Percentiles rank a stretch among this genome's conserved stretches.
These are phyloP conservation scores for Epinephelus coioides DNA, from an alignment of 2,797 vertebrate genomes.

Conservation along the genomic window DNA sequence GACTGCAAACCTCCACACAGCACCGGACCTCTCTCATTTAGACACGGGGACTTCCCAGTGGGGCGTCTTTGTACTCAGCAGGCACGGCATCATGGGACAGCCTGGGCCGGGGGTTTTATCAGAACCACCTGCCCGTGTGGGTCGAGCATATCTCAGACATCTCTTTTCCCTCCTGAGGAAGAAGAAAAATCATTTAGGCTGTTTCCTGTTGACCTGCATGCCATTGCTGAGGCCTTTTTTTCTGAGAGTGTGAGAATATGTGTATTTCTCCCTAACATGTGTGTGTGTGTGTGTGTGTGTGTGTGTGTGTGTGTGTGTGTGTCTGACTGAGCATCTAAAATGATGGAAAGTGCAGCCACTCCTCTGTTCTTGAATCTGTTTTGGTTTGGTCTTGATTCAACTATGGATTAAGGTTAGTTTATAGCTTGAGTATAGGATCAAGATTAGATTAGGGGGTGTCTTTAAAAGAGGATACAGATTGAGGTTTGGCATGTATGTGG, in stretches of 20 bases:
- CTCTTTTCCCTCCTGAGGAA: slow-evolving; percentile 70
- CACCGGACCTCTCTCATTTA: slow-evolving; percentile 85
- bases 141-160: slow-evolving; percentile 76
- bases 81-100: slow-evolving; percentile 74
- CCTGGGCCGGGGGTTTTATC: slow-evolving; percentile 76
- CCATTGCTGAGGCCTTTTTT: slow-evolving; percentile 43
- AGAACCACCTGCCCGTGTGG: slow-evolving; percentile 82
- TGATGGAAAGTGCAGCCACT: neutral
- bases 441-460: neutral
- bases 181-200: slow-evolving; percentile 62
- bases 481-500: neutral
- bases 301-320: slow-evolving; percentile 5
- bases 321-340: neutral
- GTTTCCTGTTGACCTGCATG: slow-evolving; percentile 73
- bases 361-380: slow-evolving; percentile 2
- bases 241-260: slow-evolving; percentile 44
- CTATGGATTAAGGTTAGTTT: neutral
- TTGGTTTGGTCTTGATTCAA: neutral
- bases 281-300: slow-evolving; percentile 10
- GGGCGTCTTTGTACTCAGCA: slow-evolving; percentile 82
- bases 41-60: slow-evolving; percentile 68
- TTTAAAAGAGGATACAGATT: neutral
- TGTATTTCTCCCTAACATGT: neutral
- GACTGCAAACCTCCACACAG: slow-evolving; percentile 42
- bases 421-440: neutral